Conservation (phyloP, 2,888 invertebrate species). For the Calameuta pallipes region DNA sequence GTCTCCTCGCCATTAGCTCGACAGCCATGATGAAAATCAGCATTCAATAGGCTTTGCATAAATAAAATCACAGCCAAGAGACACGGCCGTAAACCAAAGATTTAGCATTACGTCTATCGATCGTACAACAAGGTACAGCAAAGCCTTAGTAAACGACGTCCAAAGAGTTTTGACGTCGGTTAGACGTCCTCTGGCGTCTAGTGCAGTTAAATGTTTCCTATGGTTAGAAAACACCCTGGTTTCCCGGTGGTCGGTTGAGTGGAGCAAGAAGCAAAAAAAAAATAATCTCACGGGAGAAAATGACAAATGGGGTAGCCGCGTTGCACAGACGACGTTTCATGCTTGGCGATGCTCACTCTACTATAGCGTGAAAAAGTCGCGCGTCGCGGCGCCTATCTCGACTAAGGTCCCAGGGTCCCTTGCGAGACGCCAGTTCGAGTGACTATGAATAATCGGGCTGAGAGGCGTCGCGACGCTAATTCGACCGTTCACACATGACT, state of each 20-base stretch:
- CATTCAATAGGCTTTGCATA: background rate
- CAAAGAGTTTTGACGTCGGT: background rate
- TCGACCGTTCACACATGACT: slow-evolving; percentile 4
- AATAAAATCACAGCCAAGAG: background rate
- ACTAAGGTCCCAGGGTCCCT: background rate
- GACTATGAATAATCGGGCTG: slow-evolving; percentile 5
- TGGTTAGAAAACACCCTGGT: background rate
- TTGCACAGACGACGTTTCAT: background rate
- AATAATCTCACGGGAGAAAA: background rate
- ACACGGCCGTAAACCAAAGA: background rate
- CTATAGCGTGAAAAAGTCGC: background rate
- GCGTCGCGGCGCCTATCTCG: background rate
- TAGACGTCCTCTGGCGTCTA: background rate
- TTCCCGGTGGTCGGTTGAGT: background rate
- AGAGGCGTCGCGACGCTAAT: slow-evolving; percentile 2
- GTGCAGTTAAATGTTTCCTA: background rate
- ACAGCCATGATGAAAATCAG: background rate
- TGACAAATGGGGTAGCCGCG: background rate
- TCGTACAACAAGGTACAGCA: background rate
- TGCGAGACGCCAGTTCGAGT: background rate
- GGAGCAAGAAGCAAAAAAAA: background rate
- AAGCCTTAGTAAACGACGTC: background rate
- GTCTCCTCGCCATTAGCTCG: background rate
- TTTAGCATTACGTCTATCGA: background rate
- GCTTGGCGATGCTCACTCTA: background rate